Percentiles rank a stretch among this genome's conserved stretches.
These are phyloP conservation scores for Siderastrea siderea DNA, from an alignment of 92 coral and sea anemone species.

Conservation along the genomic window DNA sequence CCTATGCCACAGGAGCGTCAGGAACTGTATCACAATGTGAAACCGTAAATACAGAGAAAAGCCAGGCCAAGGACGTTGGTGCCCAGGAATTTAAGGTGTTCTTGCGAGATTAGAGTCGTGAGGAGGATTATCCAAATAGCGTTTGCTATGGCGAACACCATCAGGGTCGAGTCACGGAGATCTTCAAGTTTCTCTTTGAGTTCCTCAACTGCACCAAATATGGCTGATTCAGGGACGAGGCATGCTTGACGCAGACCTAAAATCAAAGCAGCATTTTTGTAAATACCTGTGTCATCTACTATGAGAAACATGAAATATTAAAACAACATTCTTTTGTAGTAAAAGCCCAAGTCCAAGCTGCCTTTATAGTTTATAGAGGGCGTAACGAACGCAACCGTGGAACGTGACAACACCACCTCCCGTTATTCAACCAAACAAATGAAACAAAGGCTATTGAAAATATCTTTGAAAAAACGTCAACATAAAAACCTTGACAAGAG, in stretches of 20 bases:
- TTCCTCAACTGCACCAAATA: conserved; percentile 91
- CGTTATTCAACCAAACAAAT: too few species aligned
- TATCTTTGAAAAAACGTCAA: too few species aligned
- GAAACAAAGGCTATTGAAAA: too few species aligned
- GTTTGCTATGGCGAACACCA: conserved; percentile 76
- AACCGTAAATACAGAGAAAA: conserved; percentile 84
- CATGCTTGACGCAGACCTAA: conserved; percentile 84
- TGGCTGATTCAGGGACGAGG: conserved; percentile 93
- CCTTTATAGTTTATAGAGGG: too few species aligned
- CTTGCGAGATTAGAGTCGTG: conserved; percentile 48
- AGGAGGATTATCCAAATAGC: conserved; percentile 88
- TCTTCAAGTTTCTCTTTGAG: conserved; percentile 92
- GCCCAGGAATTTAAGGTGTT: conserved; percentile 64
- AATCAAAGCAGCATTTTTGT: neutral
- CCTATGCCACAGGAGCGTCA: conserved; percentile 94
- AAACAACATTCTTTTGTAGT: too few species aligned
- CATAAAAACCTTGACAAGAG: too few species aligned
- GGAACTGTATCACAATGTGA: conserved; percentile 77
- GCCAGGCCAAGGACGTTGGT: conserved; percentile 87
- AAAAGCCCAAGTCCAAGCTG: too few species aligned
- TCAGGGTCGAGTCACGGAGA: conserved; percentile 81
- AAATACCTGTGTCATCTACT: neutral
- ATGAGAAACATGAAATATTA: too few species aligned
- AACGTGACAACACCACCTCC: too few species aligned
- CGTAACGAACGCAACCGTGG: too few species aligned